These are phyloP conservation scores for Lepus townsendii DNA, from an alignment of 2,797 vertebrate genomes.

Conservation along the genomic window DNA sequence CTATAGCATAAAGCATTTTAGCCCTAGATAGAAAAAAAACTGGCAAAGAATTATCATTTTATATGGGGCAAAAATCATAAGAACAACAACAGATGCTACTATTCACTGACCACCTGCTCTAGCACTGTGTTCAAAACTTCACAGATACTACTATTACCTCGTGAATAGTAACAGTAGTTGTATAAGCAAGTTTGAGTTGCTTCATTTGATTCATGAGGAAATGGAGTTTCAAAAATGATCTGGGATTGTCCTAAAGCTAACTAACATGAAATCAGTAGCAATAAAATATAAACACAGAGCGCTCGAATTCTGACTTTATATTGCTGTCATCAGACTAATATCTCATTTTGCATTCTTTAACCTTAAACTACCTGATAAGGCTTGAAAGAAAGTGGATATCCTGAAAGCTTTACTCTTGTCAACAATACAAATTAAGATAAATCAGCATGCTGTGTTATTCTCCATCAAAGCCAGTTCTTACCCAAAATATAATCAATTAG, in stretches of 20 bases:
- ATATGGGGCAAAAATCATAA: not conserved
- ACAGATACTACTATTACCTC: not conserved
- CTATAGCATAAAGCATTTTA: not conserved
- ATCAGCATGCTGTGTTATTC: not conserved
- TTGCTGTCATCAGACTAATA: not conserved
- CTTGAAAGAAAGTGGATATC: not conserved
- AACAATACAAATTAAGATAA: not conserved
- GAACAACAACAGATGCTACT: not conserved
- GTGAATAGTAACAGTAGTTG: not conserved
- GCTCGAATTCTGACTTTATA: not conserved
- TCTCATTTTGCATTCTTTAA: not conserved
- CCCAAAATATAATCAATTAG: not conserved
- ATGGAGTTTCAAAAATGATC: not conserved
- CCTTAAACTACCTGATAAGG: not conserved
- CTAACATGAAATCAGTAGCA: not conserved
- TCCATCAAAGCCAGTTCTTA: not conserved
- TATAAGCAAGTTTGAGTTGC: not conserved
- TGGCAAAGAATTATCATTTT: not conserved
- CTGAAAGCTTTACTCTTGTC: not conserved
- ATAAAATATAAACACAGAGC: not conserved
- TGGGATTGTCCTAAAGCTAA: not conserved
- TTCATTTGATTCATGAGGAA: constrained; percentile 7
- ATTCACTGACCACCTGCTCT: not conserved
- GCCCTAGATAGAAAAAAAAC: not conserved
- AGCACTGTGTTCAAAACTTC: not conserved